Percentiles rank a stretch among this genome's conserved stretches.
These are phyloP conservation scores for Artibeus jamaicensis DNA, from an alignment of 2,797 vertebrate species.

Conservation along the genomic window DNA sequence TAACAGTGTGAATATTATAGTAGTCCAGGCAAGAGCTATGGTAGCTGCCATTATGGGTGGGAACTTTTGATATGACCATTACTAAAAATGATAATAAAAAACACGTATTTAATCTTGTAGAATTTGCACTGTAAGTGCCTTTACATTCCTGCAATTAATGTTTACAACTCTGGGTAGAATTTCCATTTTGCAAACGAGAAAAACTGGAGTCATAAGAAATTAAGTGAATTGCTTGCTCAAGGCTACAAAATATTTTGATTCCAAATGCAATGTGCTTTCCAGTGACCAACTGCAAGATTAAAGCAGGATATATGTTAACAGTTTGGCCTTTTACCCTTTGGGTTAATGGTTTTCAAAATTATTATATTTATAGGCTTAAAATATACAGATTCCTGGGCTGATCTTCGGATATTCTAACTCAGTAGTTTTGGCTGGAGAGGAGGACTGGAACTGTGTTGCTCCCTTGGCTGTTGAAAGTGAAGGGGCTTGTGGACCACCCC, in stretches of 20 bases:
- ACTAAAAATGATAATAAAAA: background rate
- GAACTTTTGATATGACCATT: background rate
- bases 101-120: background rate
- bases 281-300: background rate
- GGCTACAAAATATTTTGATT: slow-evolving; percentile 37
- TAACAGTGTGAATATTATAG: background rate
- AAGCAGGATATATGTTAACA: background rate
- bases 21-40: background rate
- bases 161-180: slow-evolving; percentile 29
- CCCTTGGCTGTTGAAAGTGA: background rate
- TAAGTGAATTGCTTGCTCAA: background rate
- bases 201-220: background rate
- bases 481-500: background rate
- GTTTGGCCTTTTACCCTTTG: background rate
- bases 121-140: background rate
- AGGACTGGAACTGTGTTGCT: too few species aligned
- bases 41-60: background rate
- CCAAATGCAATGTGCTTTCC: slow-evolving; percentile 22
- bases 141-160: slow-evolving; percentile 19
- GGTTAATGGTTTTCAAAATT: slow-evolving; percentile 43
- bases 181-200: slow-evolving; percentile 39
- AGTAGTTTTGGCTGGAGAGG: background rate
- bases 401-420: background rate
- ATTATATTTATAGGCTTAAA: background rate
- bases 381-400: background rate